Base-by-base conservation (phyloP, 2,797 vertebrate genomes). In the Melanotaenia parkinsoni region DNA sequence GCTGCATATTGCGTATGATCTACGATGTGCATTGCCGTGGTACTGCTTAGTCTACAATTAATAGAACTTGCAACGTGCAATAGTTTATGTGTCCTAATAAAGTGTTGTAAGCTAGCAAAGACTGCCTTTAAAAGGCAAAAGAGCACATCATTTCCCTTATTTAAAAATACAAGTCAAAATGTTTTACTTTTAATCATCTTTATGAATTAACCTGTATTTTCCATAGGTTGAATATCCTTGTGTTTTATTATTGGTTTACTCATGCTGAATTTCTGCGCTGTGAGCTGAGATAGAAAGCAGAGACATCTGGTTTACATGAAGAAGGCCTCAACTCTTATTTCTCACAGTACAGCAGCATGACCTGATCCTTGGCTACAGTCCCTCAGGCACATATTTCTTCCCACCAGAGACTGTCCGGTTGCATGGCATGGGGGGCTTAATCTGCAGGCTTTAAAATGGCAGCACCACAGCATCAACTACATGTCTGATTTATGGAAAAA, bases 281-380 rank as follows among this genome's bases (percentile, higher is more conserved):
- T 30, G 74, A 81, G 85, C 65, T 73, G 67, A 82, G 91, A 92
- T 80, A 76, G 85, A 91, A 90, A 91, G 83, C 85, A 83, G 88
- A 81, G 86, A 92, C 93, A 94, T 94, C 92, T 94, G 94, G 93
- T 94, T 95, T 94, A 92, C 90, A 92, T 94, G 92, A 94, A 93
- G 87, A 86, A 80, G 86, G 81, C 81, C 76, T 88, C 80, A 56
- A 85, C 85, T 89, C 79, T 79, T 90, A 82, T 89, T 91, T 92
- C 91, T 93, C 92, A 89, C 89, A 91, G 87, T 79, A 67, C 88
- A 89, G 79, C 89, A 90, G 88, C 85, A 90, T 91, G 90, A 91
- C 90, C 90, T 92, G 91, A 91, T 93, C 88, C 85, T 86, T 93
- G 91, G 93, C 91, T 92, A 67, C 69, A 47, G 72, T 89, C 88